Conservation (phyloP, 2,113 vertebrate genomes). For the Myxocyprinus asiaticus region DNA sequence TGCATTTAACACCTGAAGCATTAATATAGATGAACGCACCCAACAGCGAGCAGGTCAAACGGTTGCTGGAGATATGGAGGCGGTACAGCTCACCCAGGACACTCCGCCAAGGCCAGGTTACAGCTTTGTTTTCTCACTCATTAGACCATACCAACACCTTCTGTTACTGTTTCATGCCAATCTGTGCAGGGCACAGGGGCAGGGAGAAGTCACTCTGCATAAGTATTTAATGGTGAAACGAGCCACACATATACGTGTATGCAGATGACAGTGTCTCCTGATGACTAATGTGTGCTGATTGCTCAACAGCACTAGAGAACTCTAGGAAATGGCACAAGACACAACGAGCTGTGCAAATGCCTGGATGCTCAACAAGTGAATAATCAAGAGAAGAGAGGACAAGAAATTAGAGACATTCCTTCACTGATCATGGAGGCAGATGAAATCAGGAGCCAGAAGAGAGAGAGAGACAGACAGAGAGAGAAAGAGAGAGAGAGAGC, state of each 20-base stretch:
- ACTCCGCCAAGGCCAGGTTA: constrained; percentile 48
- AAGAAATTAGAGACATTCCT: constrained; percentile 68
- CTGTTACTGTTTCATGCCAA: constrained; percentile 35
- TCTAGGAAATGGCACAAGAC: constrained; percentile 29
- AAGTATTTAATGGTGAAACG: not conserved
- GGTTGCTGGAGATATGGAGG: constrained; percentile 63
- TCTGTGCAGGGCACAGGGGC: constrained; percentile 53
- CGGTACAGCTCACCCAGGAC: constrained; percentile 62
- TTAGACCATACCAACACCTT: constrained; percentile 61
- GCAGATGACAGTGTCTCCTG: constrained; percentile 25
- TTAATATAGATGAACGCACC: constrained; percentile 44
- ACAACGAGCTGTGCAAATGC: constrained; percentile 57
- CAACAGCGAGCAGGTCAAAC: constrained; percentile 52
- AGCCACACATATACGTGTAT: constrained; percentile 3
- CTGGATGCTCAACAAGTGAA: constrained; percentile 71
- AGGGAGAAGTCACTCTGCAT: constrained; percentile 57
- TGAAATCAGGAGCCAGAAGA: constrained; percentile 63
- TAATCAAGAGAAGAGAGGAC: constrained; percentile 71
- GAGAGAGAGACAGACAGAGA: not conserved
- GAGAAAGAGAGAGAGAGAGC: not conserved
- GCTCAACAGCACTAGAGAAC: constrained; percentile 41
- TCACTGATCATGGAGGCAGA: constrained; percentile 59
- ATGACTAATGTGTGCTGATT: constrained; percentile 29
- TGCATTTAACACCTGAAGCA: constrained; percentile 41
- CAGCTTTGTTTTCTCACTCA: constrained; percentile 68